Percentiles rank a stretch among this genome's conserved stretches.
Evolutionary conservation across 2,113 vertebrate genomes (phyloP).

Genomic region (Myanophis thanlyinensis): DNA sequence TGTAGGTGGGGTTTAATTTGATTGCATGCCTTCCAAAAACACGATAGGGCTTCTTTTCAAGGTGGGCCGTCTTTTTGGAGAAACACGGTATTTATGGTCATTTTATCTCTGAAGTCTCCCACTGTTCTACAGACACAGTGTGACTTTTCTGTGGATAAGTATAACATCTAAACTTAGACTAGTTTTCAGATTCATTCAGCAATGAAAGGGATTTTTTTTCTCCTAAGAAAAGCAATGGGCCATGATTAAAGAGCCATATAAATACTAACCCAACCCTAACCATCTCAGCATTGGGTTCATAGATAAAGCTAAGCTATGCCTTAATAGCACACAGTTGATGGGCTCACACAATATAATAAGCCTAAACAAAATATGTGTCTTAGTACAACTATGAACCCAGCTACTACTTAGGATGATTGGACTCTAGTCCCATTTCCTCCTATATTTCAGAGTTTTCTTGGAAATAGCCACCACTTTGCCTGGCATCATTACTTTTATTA

Average conservation of each 20-base stretch:
- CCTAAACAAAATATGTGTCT: not conserved
- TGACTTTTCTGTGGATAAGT: not conserved
- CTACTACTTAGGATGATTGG: not conserved
- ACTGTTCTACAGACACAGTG: not conserved
- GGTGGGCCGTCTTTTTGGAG: too few relatives aligned
- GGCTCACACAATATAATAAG: not conserved
- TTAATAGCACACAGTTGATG: not conserved
- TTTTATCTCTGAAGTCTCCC: not conserved
- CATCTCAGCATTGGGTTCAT: not conserved
- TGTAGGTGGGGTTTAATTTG: too few relatives aligned
- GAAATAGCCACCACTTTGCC: not conserved
- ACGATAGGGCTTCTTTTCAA: too few relatives aligned
- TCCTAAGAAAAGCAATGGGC: not conserved
- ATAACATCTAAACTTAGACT: not conserved
- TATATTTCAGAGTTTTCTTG: not conserved
- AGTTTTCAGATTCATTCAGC: not conserved
- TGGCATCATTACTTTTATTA: not conserved
- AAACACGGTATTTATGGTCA: not conserved
- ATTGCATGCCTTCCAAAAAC: too few relatives aligned
- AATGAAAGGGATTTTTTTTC: not conserved
- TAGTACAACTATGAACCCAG: not conserved
- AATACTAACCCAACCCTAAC: not conserved
- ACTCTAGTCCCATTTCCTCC: not conserved
- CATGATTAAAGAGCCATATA: not conserved
- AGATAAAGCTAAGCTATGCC: not conserved